A percentile compares a stretch with the other conserved stretches of the same genome.
Evolutionary conservation across 2,888 invertebrate species (phyloP).

Genomic region (Aplocera efformata): DNA sequence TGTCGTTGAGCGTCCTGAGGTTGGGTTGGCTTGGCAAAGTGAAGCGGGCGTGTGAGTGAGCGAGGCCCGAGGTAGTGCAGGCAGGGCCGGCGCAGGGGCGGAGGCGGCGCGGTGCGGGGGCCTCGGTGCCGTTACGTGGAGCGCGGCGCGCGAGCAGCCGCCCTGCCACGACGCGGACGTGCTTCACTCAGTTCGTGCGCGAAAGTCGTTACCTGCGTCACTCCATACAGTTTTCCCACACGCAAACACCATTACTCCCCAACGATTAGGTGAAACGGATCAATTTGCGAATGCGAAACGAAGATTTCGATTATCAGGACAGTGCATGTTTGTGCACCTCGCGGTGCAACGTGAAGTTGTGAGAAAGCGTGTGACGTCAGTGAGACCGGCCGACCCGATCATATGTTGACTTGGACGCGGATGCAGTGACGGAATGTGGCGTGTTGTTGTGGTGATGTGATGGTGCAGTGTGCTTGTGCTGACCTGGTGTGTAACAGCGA

Average conservation of each 20-base stretch:
- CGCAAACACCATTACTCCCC: slow-evolving; percentile 55
- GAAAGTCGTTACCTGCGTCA: slow-evolving; percentile 78
- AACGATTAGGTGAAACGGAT: slow-evolving; percentile 51
- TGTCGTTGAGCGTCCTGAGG: not conserved
- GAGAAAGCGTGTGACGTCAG: slow-evolving; percentile 78
- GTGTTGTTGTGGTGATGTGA: slow-evolving; percentile 73
- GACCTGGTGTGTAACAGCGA: slow-evolving; percentile 54
- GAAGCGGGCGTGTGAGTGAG: too few relatives aligned
- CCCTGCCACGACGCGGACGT: slow-evolving; percentile 74
- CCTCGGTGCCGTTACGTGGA: slow-evolving; percentile 36
- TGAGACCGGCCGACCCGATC: slow-evolving; percentile 70
- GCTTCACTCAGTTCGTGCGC: slow-evolving; percentile 80
- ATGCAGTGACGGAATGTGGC: slow-evolving; percentile 79
- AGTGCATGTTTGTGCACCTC: slow-evolving; percentile 37
- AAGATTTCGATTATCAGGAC: slow-evolving; percentile 39
- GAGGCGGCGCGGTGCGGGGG: slow-evolving; percentile 32
- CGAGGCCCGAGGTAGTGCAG: too few relatives aligned
- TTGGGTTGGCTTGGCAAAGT: too few relatives aligned
- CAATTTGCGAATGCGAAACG: slow-evolving; percentile 38
- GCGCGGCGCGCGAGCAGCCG: slow-evolving; percentile 29
- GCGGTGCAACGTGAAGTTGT: slow-evolving; percentile 55
- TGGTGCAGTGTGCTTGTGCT: slow-evolving; percentile 62
- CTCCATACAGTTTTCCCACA: slow-evolving; percentile 66
- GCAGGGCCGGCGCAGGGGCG: slow-evolving; percentile 34
- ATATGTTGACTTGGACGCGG: slow-evolving; percentile 74